Evolutionary conservation across 2,888 invertebrate genomes (phyloP), one percentile per base, ranked within the genome.

Genomic region (Drosophila phalerata): DNA sequence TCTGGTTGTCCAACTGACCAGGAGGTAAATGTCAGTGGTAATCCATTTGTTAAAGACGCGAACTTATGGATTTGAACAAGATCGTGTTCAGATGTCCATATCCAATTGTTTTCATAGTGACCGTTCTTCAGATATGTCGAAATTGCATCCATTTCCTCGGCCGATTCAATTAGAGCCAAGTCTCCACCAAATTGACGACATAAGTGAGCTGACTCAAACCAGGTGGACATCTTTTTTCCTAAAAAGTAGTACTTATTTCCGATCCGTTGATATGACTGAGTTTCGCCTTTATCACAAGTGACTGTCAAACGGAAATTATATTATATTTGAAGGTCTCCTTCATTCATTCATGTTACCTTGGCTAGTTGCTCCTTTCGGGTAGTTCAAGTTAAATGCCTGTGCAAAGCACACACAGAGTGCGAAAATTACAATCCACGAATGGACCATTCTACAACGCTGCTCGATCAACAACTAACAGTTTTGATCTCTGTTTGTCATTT

Each of bases 51-150:
- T 11, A 71, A 32, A 0, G 76, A 72, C 8, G 30, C 30, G 19
- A 53, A 76, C 10, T 61, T 45, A 8, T 40, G 40, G 0, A 15
- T 40, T 32, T 30, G 17, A 9, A 38, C 37, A 3, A 72, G 49
- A 72, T 75, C 76, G 11, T 75, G 71, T 34, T 68, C 75, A 0
- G 76, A 63, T 17, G 72, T 67, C 75, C 75, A 75, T 37, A 56
- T 63, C 58, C 47, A 51, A 11, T 10, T 45, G 9, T 68, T 8
- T 0, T 13, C 51, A 5, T 57, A 22, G 34, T 42, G 61, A 1
- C 63, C 32, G 1, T 11, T 10, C 3, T 30, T 25, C 0, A 77
- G 49, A 48, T 63, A 60, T 0, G 17, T 32, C 0, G 77, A 74
- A 42, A 77, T 32, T 6, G 22, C 42, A 0, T 49, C 38, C 74